Evolutionary conservation across 2,888 invertebrate genomes (phyloP).

Genomic region (Gymnosoma rotundatum): DNA sequence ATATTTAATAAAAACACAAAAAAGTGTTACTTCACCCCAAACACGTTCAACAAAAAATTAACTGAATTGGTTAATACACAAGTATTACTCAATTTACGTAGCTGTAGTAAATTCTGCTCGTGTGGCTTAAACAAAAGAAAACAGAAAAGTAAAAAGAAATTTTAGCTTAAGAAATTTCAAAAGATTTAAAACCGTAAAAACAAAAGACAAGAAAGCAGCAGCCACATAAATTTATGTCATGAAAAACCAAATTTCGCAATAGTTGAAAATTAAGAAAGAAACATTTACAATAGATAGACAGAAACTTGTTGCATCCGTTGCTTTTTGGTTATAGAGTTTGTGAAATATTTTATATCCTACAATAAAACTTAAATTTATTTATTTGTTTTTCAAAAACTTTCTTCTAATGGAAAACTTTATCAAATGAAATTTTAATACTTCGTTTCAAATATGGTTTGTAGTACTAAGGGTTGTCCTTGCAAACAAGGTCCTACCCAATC

Average conservation of each 20-base stretch:
- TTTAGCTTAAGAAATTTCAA: conserved; percentile 21
- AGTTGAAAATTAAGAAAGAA: conserved; percentile 74
- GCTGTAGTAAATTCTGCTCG: conserved; percentile 20
- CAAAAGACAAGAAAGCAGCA: conserved; percentile 39
- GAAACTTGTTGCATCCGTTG: neutral
- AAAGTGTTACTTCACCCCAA: conserved; percentile 67
- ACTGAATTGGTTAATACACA: neutral
- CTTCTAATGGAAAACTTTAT: too few species aligned
- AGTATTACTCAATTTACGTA: conserved; percentile 61
- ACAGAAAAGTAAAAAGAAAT: conserved; percentile 42
- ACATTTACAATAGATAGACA: conserved; percentile 11
- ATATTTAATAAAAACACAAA: conserved; percentile 48
- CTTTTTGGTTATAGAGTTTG: neutral
- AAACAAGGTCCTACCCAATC: too few species aligned
- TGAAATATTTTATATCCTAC: conserved; percentile 7
- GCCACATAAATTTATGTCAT: conserved; percentile 56
- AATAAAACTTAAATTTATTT: neutral
- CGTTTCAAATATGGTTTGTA: too few species aligned
- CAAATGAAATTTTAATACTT: too few species aligned
- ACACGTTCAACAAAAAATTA: conserved; percentile 55
- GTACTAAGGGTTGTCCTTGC: too few species aligned
- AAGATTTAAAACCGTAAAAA: neutral
- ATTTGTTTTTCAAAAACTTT: too few species aligned
- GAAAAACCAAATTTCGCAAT: conserved; percentile 77
- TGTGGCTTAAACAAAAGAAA: conserved; percentile 18